Base-by-base conservation (phyloP, 1,140 invertebrate genomes). In the Hydropsyche tenuis region DNA sequence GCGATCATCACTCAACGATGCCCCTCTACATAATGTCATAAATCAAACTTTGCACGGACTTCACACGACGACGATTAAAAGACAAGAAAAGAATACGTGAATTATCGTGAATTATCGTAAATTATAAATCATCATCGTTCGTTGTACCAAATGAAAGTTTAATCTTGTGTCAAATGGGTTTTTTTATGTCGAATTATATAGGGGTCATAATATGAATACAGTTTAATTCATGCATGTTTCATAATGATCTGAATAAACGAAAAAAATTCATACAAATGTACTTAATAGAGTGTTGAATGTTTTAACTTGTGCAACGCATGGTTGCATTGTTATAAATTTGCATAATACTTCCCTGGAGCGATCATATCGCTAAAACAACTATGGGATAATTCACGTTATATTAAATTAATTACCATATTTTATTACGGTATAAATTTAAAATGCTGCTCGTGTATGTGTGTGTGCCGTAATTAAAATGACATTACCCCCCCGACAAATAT, bases 261-360 rank as follows among this genome's bases (percentile, higher is more conserved):
- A 37, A 37, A 37, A 37, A 37, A 3, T 37, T 5, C 63, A 66
- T 18, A 48, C 43, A 68, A 46, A 68, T n/a, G 12, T 23, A 23
- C 4, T 68, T 68, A 68, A 48, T 68, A 43, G 45, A 6, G 65
- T 68, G 65, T 68, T 48, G 65, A 68, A 14, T 20, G 45, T 68
- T 9, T 11, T 25, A n/a, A 23, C 43, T 48, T 4, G 9, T 37
- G 30, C 30, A 37, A 37, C 30, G 9, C 30, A 37, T 37, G 30
- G 30, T 37, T 37, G 30, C 30, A 37, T 37, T 37, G 30, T 37
- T 37, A 37, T 37, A 37, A 42, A 64, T 64, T 64, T 64, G 22
- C 65, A 68, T 68, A 68, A 68, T 46, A 48, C 45, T 68, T 68
- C 42, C 65, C 42, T 27, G 45, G 45, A 48, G 56, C 23, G 56